Conservation (phyloP, 2,797 vertebrate genomes). For the Lacerta viridis region DNA sequence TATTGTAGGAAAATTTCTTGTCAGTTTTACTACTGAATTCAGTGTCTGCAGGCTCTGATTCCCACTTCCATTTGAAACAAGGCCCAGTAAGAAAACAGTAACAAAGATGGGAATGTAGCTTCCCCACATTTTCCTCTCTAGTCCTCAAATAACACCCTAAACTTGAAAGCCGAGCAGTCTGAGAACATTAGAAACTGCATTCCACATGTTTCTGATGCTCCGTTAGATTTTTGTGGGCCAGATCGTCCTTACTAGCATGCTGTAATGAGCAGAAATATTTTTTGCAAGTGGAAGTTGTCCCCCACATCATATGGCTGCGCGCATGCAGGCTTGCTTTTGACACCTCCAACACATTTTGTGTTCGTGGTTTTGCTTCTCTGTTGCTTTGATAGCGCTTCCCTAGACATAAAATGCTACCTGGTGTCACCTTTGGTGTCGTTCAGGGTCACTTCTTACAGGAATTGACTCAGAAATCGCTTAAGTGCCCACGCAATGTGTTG, state of each 20-base stretch:
- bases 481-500: not conserved
- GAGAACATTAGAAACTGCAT: not conserved
- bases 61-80: not conserved
- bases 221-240: not conserved
- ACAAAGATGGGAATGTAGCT: not conserved
- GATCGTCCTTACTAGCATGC: not conserved
- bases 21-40: not conserved
- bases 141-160: not conserved
- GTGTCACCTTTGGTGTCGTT: not conserved
- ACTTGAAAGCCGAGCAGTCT: not conserved
- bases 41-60: not conserved
- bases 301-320: not conserved
- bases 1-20: not conserved
- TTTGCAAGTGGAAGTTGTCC: not conserved
- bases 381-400: not conserved
- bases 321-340: not conserved
- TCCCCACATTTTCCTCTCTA: not conserved
- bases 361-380: not conserved
- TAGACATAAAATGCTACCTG: not conserved
- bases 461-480: constrained; percentile 9
- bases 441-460: not conserved
- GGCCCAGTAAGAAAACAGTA: not conserved
- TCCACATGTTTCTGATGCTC: not conserved
- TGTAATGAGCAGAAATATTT: constrained; percentile 23
- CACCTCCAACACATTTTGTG: not conserved